A percentile compares a stretch with the other conserved stretches of the same genome.
These are phyloP conservation scores for Atlantisia rogersi DNA, from an alignment of 2,113 vertebrate genomes.

Conservation along the genomic window DNA sequence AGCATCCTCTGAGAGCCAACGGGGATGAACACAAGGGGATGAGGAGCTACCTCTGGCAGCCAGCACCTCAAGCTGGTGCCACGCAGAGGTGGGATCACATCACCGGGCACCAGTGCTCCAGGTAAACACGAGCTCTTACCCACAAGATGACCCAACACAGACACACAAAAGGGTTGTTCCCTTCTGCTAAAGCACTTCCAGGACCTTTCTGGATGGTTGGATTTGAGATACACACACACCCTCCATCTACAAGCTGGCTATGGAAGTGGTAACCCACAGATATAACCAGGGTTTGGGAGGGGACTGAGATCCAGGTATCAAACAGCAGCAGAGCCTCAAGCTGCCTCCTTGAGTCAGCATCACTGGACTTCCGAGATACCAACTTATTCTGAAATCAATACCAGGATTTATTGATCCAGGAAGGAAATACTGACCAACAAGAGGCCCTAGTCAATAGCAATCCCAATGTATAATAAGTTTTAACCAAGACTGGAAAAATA, in stretches of 20 bases:
- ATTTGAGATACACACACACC: not conserved
- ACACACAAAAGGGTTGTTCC: not conserved
- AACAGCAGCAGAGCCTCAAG: not conserved
- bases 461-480: slow-evolving; percentile 52
- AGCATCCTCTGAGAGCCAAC: not conserved
- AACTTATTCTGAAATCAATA: slow-evolving; percentile 66
- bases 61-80: not conserved
- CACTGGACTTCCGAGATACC: slow-evolving; percentile 29
- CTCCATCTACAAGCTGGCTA: not conserved
- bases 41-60: not conserved
- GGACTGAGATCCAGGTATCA: not conserved
- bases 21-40: too few relatives aligned
- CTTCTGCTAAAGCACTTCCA: not conserved
- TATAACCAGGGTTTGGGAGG: not conserved
- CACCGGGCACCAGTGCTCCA: accelerated
- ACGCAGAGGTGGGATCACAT: not conserved
- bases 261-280: not conserved
- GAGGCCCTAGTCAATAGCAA: slow-evolving; percentile 54
- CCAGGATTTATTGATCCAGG: slow-evolving; percentile 67
- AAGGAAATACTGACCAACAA: slow-evolving; percentile 43
- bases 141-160: accelerated
- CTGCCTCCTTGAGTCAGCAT: slow-evolving; percentile 2
- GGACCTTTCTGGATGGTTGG: not conserved
- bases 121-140: not conserved
- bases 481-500: not conserved